Evolutionary conservation across 2,888 invertebrate species (phyloP).

Genomic region (Pollenia angustigena): DNA sequence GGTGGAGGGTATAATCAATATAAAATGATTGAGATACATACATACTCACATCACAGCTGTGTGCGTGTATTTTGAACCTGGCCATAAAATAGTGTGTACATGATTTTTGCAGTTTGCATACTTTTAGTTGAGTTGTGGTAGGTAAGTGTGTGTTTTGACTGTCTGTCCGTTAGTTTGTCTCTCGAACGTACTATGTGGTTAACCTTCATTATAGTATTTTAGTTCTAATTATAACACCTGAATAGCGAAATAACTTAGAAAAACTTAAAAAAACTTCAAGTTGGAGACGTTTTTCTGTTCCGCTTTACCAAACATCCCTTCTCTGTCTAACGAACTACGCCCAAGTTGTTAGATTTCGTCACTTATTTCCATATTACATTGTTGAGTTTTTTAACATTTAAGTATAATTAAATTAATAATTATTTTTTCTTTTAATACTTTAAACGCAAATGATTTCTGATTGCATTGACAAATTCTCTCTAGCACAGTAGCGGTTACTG

Average conservation of each 20-base stretch:
- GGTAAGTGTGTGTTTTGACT: neutral
- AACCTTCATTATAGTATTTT: conserved; percentile 63
- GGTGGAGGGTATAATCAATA: too few relatives aligned
- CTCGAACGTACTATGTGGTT: conserved; percentile 56
- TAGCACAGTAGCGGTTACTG: too few relatives aligned
- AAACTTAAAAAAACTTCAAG: conserved; percentile 39
- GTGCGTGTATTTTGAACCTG: conserved; percentile 13
- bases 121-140: conserved; percentile 12
- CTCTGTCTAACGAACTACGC: conserved; percentile 38
- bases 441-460: conserved; percentile 51
- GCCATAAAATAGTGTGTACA: conserved; percentile 36
- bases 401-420: conserved; percentile 66
- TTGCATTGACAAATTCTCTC: conserved; percentile 22
- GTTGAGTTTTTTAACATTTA: conserved; percentile 24
- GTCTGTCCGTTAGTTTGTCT: neutral
- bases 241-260: conserved; percentile 27
- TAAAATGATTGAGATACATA: neutral
- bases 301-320: conserved; percentile 41
- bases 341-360: conserved; percentile 33
- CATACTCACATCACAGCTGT: neutral
- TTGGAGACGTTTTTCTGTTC: conserved; percentile 59
- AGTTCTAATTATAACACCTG: conserved; percentile 71
- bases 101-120: conserved; percentile 39
- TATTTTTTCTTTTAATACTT: conserved; percentile 43
- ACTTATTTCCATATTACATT: conserved; percentile 31